These are phyloP conservation scores for Parasteatoda lunata DNA, from an alignment of 2,888 invertebrate species.

Conservation along the genomic window DNA sequence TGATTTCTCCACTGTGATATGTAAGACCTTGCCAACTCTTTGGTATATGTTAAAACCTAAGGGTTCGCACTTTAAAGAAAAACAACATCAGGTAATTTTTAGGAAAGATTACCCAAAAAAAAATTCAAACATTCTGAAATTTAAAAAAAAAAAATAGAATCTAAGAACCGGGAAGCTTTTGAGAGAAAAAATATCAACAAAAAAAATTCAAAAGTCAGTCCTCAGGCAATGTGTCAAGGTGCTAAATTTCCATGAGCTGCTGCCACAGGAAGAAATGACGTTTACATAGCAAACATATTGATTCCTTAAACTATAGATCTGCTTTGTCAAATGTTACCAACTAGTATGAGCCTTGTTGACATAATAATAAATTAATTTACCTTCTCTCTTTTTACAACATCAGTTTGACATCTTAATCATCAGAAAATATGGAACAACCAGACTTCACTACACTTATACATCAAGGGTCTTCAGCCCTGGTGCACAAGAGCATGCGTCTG, in stretches of 20 bases:
- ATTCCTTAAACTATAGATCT: constrained; percentile 1
- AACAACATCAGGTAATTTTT: too few species aligned
- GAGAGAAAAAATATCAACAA: background rate
- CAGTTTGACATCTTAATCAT: constrained; percentile 44
- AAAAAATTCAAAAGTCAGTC: background rate
- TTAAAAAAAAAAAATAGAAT: background rate
- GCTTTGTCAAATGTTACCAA: constrained; percentile 2
- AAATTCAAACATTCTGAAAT: too few species aligned
- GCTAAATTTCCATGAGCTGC: too few species aligned
- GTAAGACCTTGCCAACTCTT: too few species aligned
- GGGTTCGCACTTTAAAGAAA: too few species aligned
- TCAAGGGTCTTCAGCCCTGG: constrained; percentile 27
- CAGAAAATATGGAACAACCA: constrained; percentile 56
- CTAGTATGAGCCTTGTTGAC: constrained; percentile 28
- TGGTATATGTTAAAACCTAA: too few species aligned
- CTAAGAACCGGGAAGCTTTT: background rate
- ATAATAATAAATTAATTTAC: constrained; percentile 52
- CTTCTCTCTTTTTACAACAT: constrained; percentile 38
- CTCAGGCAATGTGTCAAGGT: too few species aligned
- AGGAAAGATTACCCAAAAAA: too few species aligned
- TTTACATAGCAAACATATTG: too few species aligned
- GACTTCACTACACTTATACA: constrained; percentile 57
- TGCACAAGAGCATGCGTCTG: background rate
- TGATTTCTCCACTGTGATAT: too few species aligned
- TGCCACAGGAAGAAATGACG: too few species aligned